A percentile compares a stretch with the other conserved stretches of the same genome.
Conservation (phyloP, 2,797 vertebrate species). For the Cuniculus paca region DNA sequence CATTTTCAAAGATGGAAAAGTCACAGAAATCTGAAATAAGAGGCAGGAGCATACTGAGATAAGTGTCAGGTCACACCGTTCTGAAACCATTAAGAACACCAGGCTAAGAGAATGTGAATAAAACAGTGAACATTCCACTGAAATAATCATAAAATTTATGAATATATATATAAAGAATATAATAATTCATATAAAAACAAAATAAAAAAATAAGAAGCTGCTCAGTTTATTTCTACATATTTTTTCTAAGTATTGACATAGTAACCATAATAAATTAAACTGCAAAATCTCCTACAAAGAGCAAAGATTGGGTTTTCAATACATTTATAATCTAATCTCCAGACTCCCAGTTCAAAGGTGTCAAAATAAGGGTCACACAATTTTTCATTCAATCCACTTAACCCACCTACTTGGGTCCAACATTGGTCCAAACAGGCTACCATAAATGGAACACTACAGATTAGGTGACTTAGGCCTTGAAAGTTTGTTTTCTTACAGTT, state of each 20-base stretch:
- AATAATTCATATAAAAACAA: conserved; percentile 11
- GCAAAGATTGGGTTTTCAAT: background rate
- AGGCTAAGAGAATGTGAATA: background rate
- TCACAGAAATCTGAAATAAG: conserved; percentile 17
- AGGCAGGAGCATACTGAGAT: background rate
- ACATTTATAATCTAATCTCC: background rate
- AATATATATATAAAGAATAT: background rate
- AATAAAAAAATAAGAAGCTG: background rate
- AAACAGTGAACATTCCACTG: background rate
- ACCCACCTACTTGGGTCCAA: background rate
- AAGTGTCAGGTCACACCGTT: background rate
- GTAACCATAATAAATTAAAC: background rate
- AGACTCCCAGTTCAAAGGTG: background rate
- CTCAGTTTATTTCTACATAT: background rate
- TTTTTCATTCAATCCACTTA: background rate
- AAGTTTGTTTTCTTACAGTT: background rate
- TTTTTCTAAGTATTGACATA: background rate
- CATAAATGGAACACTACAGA: background rate
- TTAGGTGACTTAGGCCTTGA: background rate
- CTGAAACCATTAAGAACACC: background rate
- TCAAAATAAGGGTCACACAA: conserved; percentile 22
- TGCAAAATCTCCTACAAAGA: background rate
- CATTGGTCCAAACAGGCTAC: background rate
- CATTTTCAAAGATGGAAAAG: conserved; percentile 48
- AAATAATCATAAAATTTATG: background rate